These are phyloP conservation scores for Macquaria australasica DNA, from an alignment of 2,113 vertebrate genomes.

Conservation along the genomic window DNA sequence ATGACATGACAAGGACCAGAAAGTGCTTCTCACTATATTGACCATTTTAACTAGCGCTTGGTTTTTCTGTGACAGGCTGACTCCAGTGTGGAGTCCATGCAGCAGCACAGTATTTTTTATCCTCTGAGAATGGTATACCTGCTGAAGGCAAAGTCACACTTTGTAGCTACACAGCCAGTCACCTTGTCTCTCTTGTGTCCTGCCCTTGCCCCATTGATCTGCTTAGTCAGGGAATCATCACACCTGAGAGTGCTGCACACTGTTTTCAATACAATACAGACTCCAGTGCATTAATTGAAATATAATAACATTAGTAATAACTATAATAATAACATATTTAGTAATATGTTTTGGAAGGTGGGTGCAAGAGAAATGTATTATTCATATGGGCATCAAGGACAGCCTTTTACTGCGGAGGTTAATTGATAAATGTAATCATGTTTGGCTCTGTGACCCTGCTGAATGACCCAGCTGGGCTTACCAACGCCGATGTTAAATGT, in stretches of 20 bases:
- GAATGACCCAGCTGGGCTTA: constrained; percentile 10
- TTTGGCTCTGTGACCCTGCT: constrained; percentile 4
- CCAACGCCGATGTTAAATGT: not conserved
- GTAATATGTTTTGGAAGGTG: not conserved
- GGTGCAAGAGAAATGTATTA: not conserved
- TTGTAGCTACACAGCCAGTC: constrained; percentile 44
- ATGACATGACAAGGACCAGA: not conserved
- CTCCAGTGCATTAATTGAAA: constrained; percentile 13
- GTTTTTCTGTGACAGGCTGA: not conserved
- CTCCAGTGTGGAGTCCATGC: not conserved
- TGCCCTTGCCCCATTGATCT: constrained; percentile 77
- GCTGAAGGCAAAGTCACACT: constrained; percentile 69
- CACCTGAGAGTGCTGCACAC: constrained; percentile 15
- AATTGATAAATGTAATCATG: not conserved
- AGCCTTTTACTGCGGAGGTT: not conserved
- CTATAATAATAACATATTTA: not conserved
- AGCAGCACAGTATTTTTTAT: constrained; percentile 51
- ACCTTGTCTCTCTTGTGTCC: constrained; percentile 45
- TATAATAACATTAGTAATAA: not conserved
- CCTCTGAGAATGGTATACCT: constrained; percentile 45
- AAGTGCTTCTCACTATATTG: not conserved
- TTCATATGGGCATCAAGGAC: not conserved
- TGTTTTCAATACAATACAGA: constrained; percentile 17
- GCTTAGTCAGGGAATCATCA: constrained; percentile 66
- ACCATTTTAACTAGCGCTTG: not conserved